Base-by-base conservation (phyloP, 1,140 invertebrate genomes). In the Drosophila persimilis region DNA sequence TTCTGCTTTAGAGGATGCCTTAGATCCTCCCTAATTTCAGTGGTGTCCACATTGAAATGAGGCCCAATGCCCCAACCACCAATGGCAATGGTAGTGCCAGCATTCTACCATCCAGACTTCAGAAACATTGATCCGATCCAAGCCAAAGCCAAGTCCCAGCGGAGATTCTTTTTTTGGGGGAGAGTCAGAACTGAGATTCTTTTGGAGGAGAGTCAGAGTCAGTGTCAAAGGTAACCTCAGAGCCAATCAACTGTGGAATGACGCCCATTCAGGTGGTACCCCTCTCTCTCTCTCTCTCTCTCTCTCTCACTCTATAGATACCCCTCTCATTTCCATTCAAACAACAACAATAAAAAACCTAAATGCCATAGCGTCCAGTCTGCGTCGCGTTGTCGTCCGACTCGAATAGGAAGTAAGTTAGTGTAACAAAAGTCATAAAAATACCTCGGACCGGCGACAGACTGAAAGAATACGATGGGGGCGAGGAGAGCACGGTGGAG, bases 401-500 rank as follows among this genome's bases (percentile, higher is more conserved):
- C 64, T 61, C 66, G 55, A 86, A 86, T 81, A 81, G 77, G 81
- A 86, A 86, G 83, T 86, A 74, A 86, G 83, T 88, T 86, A 86
- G 81, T 86, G 83, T 88, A 86, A 86, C 81, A 86, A 76, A 86
- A 71, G 81, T 74, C 59, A 85, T 86, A 85, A 86, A 85, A 85
- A 86, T 85, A 80, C 77, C 77, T 86, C 45, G 44, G 75, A 31
- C 69, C 57, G 44, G 47, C 53, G 63, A 51, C 65, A 41, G 35
- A 62, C 55, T 31, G 52, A 52, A 47, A 39, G 57, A 65, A 56
- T 53, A 73, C 24, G 73, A 73, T 73, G 51, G 61, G 50, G 67
- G 39, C 8, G 57, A 26, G 63, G 7, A 6, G 50, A 57, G 52
- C 15, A 62, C 20, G 20, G 20, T 2, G 20, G 20, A 20, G 22